Evolutionary conservation across 2,888 invertebrate genomes (phyloP).

Genomic region (Euplagia quadripunctaria): DNA sequence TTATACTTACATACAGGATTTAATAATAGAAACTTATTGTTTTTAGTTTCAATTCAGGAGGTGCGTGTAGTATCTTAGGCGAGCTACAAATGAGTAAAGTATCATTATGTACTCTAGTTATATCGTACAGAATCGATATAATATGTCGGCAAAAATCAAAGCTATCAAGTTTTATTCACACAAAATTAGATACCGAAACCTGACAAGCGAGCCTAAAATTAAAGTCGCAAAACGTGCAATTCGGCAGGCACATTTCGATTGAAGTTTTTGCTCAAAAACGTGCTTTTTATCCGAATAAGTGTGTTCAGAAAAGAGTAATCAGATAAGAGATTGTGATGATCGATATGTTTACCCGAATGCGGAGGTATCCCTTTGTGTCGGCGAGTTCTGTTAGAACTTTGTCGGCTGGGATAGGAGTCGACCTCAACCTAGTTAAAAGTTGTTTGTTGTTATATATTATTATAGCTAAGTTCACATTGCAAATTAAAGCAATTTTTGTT

Average conservation of each 20-base stretch:
- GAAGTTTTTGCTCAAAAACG: background rate
- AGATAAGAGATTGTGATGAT: constrained; percentile 57
- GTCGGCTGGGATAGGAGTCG: constrained; percentile 5
- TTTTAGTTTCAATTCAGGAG: background rate
- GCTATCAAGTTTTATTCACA: background rate
- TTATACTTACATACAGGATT: too few relatives aligned
- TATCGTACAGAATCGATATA: background rate
- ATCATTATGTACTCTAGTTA: background rate
- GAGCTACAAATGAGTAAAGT: background rate
- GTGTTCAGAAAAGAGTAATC: constrained; percentile 49
- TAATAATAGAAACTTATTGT: too few relatives aligned
- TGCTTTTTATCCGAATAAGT: background rate
- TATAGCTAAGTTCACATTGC: background rate
- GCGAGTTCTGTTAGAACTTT: constrained; percentile 37
- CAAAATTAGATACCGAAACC: background rate
- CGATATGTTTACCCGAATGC: constrained; percentile 51
- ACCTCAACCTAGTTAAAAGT: background rate
- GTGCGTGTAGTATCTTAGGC: background rate
- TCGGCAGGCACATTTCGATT: background rate
- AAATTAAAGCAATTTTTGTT: too few relatives aligned
- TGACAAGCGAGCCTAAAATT: background rate
- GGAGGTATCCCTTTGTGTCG: constrained; percentile 37
- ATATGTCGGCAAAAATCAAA: background rate
- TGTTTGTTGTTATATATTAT: background rate
- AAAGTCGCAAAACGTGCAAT: background rate